Evolutionary conservation across 1,140 invertebrate species (phyloP).

Genomic region (Arion vulgaris): DNA sequence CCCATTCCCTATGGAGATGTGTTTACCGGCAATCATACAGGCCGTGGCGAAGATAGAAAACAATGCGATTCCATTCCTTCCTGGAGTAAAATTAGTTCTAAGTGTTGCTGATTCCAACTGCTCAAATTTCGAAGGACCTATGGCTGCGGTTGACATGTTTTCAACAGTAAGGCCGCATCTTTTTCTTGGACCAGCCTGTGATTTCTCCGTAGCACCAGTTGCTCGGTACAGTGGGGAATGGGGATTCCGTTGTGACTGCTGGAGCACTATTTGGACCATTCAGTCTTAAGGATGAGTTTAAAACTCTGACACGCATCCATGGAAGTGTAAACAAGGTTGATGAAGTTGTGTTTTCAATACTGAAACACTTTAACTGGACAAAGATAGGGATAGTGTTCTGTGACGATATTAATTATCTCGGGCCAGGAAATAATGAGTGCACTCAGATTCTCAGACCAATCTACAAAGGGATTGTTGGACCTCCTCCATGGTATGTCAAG

Average conservation of each 20-base stretch:
- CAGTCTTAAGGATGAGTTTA: conserved; percentile 41
- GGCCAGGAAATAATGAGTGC: background rate
- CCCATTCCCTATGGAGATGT: background rate
- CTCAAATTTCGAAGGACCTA: conserved; percentile 64
- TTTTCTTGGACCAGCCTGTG: conserved; percentile 90
- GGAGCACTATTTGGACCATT: conserved; percentile 43
- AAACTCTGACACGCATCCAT: conserved; percentile 44
- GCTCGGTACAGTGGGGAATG: conserved; percentile 74
- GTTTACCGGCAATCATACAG: background rate
- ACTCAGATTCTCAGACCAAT: background rate
- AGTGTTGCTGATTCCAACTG: conserved; percentile 63
- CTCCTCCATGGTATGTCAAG: background rate
- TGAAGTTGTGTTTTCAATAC: background rate
- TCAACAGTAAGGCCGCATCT: conserved; percentile 77
- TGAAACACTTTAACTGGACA: background rate
- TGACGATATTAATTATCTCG: background rate
- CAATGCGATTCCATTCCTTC: background rate
- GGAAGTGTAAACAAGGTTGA: background rate
- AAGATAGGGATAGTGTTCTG: background rate
- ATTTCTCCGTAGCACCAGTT: conserved; percentile 91
- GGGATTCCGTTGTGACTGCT: conserved; percentile 42
- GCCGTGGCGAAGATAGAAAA: background rate
- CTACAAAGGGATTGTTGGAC: background rate
- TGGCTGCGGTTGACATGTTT: conserved; percentile 67
- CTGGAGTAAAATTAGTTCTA: background rate